phyloP scores from a whole-genome alignment of 1,140 invertebrate species.

The Xylocopa sonorina region DNA sequence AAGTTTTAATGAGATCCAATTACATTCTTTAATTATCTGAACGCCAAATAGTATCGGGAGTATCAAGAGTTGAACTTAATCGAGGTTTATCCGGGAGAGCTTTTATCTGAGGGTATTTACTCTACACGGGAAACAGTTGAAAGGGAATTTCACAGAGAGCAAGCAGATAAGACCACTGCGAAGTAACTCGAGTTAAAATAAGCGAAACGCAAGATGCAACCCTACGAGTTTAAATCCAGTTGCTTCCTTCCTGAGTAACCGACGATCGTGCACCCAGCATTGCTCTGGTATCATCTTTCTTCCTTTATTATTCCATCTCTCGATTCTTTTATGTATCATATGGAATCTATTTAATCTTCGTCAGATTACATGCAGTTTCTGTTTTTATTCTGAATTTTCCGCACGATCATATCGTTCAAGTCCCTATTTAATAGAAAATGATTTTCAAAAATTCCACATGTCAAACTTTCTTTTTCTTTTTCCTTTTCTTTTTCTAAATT shows the following conservation, averaged over 20 bases:
- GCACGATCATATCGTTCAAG: no score
- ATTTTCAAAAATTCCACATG: no score
- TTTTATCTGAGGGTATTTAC: conserved; percentile 8
- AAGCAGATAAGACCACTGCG: conserved; percentile 10
- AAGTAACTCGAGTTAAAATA: conserved; percentile 19
- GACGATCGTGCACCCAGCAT: not conserved
- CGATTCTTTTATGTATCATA: no score
- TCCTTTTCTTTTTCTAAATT: not conserved
- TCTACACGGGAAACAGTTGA: conserved; percentile 2
- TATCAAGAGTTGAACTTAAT: conserved; percentile 1
- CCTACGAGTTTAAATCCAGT: conserved; percentile 18
- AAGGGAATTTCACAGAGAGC: conserved; percentile 28
- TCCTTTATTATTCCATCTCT: no score
- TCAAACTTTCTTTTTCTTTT: no score
- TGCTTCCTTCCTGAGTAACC: not conserved
- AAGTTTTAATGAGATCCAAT: not conserved
- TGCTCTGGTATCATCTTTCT: not conserved
- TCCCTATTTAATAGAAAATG: no score
- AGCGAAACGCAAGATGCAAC: conserved; percentile 17
- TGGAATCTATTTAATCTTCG: no score
- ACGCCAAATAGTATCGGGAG: not conserved
- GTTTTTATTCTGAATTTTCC: no score
- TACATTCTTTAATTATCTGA: conserved; percentile 33
- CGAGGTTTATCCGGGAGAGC: not conserved
- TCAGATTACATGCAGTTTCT: no score